Evolutionary conservation across 2,888 invertebrate species (phyloP).

Genomic region (Eilema sororculum): DNA sequence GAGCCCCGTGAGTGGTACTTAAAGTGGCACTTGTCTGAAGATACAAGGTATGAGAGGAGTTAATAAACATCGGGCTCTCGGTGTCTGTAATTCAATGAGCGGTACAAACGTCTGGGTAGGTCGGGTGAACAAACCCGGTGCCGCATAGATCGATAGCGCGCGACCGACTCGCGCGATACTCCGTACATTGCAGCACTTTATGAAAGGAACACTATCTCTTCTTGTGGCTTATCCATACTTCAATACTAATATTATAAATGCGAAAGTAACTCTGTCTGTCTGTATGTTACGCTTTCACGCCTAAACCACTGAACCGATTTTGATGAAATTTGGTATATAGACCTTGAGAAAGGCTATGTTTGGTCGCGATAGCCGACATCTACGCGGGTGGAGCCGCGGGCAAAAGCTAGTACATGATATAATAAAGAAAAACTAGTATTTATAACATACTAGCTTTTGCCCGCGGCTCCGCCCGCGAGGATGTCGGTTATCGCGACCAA

Average conservation of each 20-base stretch:
- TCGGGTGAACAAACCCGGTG: slow-evolving; percentile 57
- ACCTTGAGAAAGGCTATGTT: too few species aligned
- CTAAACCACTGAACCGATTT: too few species aligned
- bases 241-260: too few species aligned
- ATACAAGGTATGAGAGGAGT: slow-evolving; percentile 43
- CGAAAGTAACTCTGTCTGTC: too few species aligned
- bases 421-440: neutral
- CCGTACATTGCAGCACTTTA: slow-evolving; percentile 52
- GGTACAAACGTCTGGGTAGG: slow-evolving; percentile 46
- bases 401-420: too few species aligned
- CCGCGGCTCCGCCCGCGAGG: too few species aligned
- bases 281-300: too few species aligned
- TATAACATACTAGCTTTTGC: too few species aligned
- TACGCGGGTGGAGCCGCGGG: too few species aligned
- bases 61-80: slow-evolving; percentile 49
- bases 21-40: slow-evolving; percentile 25
- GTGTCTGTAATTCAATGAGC: slow-evolving; percentile 58
- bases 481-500: too few species aligned
- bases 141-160: slow-evolving; percentile 60
- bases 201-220: slow-evolving; percentile 45
- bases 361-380: too few species aligned
- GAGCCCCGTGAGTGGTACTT: slow-evolving; percentile 25
- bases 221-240: neutral
- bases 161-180: slow-evolving; percentile 42
- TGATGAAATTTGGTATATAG: too few species aligned